Base-by-base conservation (phyloP, 2,113 vertebrate genomes). In the Haplochromis vanheusdeni region DNA sequence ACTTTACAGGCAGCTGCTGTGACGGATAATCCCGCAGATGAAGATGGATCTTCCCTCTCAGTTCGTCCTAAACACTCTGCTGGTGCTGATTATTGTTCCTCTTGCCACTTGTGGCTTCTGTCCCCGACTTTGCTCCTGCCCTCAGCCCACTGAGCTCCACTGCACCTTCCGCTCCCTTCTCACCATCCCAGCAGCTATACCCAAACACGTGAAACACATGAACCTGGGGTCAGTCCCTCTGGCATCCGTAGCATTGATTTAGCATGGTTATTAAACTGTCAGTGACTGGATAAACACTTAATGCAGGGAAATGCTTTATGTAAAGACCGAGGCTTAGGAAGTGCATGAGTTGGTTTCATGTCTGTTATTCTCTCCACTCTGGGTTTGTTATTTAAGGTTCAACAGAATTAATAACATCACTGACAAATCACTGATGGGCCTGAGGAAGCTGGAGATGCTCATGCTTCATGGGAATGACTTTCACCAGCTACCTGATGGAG, bases 391-490 rank as follows among this genome's bases (percentile, higher is more conserved):
- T 85, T 90, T 65, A 86, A 99, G 98, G 89, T 99, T 98, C 87
- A 99, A 99, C 90, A 97, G 97, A 79, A 98, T 99, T 77, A 95
- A 96, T 82, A 91, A 92, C 16, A 82, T 99, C 86, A 93, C 95
- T 0, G 96, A 96, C 21, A 92, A 89, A 52, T 97, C 97, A 0
- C 96, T 99, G 83, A 88, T 94, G 9, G 98, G 97, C 28, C 94
- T 99, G 82, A 91, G 89, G 70, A 97, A 96, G 91, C 86, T 99
- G 86, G 97, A 65, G 92, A 94, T 98, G 7, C 97, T 99, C 3
- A 96, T 99, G 97, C 87, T 99, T 26, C 98, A 99, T 45, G 97
- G 98, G 14, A 99, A 99, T 31, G 96, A 98, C 84, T 96, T 99
- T 68, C 95, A 97, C 52, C 93, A 81, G 37, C 95, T 99, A 80